Conservation (phyloP, 2,888 invertebrate genomes). For the Carcina quercana region DNA sequence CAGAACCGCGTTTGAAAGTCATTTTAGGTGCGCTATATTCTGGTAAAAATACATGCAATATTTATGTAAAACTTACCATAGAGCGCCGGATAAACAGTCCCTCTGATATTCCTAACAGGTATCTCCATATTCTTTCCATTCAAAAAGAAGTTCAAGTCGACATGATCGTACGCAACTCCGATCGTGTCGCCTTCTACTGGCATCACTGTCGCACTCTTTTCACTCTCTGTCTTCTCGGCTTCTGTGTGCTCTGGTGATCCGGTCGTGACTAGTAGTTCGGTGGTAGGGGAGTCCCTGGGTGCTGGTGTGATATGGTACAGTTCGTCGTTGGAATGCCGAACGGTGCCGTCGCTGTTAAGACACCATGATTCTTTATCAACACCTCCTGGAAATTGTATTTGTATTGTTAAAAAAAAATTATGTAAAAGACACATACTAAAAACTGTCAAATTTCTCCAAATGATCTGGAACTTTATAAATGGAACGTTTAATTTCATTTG, state of each 20-base stretch:
- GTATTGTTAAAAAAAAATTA: too few relatives aligned
- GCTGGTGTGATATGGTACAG: conserved; percentile 77
- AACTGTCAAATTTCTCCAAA: too few relatives aligned
- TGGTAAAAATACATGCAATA: background rate
- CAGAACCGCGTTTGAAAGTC: too few relatives aligned
- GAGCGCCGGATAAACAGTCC: conserved; percentile 92
- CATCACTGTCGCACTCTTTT: conserved; percentile 47
- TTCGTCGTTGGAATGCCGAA: conserved; percentile 89
- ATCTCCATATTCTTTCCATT: conserved; percentile 93
- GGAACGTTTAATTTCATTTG: too few relatives aligned
- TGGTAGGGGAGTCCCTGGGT: conserved; percentile 55
- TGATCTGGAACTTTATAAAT: too few relatives aligned
- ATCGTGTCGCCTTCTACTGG: conserved; percentile 95
- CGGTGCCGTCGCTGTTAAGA: conserved; percentile 90
- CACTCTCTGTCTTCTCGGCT: conserved; percentile 43
- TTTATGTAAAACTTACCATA: conserved; percentile 80
- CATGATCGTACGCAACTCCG: conserved; percentile 96
- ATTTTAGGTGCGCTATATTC: too few relatives aligned
- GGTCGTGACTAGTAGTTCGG: conserved; percentile 55
- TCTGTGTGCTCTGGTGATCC: conserved; percentile 41
- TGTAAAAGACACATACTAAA: too few relatives aligned
- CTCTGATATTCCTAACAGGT: conserved; percentile 91
- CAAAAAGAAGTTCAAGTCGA: conserved; percentile 94
- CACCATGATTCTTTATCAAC: conserved; percentile 95
- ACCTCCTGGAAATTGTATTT: conserved; percentile 78